Evolutionary conservation across 2,888 invertebrate species (phyloP), one percentile per base, ranked within the genome.

Genomic region (Thereva unica): DNA sequence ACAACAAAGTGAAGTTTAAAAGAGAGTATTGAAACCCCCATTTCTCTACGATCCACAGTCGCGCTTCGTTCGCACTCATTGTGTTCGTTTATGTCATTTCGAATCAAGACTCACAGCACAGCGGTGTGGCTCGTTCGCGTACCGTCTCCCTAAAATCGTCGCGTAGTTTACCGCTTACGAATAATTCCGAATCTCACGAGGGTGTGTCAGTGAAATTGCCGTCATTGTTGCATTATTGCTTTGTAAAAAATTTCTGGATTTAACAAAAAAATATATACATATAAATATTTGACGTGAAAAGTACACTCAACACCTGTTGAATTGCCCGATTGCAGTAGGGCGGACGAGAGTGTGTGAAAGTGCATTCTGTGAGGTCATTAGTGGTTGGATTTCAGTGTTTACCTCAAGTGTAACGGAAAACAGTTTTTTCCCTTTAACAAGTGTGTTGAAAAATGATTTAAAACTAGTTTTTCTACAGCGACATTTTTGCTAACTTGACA

Each of bases 381-480:
- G 44, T 9, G n/a, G 45, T 44, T 47, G 47, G 23, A 23, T 23
- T 23, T 23, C 23, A 23, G 23, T 23, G 23, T 23, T 23, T 23
- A 23, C 23, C 23, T 23, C 23, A 23, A 47, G 47, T 59, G 47
- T 8, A 47, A 23, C 23, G 23, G 10, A 12, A 47, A 59, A 59
- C 57, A 47, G 57, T 35, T 45, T 38, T 6, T 38, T 59, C 8
- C 10, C 47, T 45, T 38, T 10, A 47, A 47, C 47, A 45, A 59
- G 57, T 59, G 37, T 38, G 45, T 47, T 23, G 23, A 47, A 59
- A 59, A 59, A 59, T 59, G 57, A 59, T 59, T 59, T 59, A 59
- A 50, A 59, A 59, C 38, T 6, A 59, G 47, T 59, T 47, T 37
- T 47, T 41, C 47, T 35, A 10, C 6, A 47, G 47, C 57, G 38